Base-by-base conservation (phyloP, 1,140 invertebrate species). In the Drosophila equinoxialis region DNA sequence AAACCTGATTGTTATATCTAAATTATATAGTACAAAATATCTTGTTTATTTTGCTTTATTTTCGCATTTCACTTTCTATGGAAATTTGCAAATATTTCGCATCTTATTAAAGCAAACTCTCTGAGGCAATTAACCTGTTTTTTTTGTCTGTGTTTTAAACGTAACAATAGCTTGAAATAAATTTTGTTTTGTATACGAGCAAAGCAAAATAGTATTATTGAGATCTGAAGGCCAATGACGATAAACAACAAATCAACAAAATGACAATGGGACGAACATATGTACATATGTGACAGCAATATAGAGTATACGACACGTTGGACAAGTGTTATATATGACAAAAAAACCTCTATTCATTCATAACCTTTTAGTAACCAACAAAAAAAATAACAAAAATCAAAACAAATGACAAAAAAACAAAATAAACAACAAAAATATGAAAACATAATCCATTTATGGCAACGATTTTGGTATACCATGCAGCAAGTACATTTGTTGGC, bases 201-300 rank as follows among this genome's bases (percentile, higher is more conserved):
- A 51, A 48, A 13, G 30, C 30, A 30, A 30, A 6, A 30, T 6
- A 6, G 30, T 6, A 30, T 6, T 30, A 30, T 30, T 51, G n/a
- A 51, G 45, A 8, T 51, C 8, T 20, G 17, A 51, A 51, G 45
- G 45, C 20, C 45, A 8, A 4, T 20, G 45, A 6, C 7, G 14
- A 17, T 48, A 17, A 17, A 30, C n/a, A 30, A 30, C 0, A 6
- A 30, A 30, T 4, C 23, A 26, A 26, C 7, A 17, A 48, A 51
- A 51, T 51, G 45, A 51, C 45, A 51, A 51, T 51, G 45, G 17
- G 17, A 10, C 8, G 20, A 51, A 51, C 8, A 51, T 51, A 51
- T 51, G 45, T 51, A 51, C 8, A 51, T 51, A 51, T 51, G 45
- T 51, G 45, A 51, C 45, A 51, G 13, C 45, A 51, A 51, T 51